A percentile compares a stretch with the other conserved stretches of the same genome.
These are phyloP conservation scores for Pelecanoides urinatrix DNA, from an alignment of 2,113 vertebrate genomes.

Conservation along the genomic window DNA sequence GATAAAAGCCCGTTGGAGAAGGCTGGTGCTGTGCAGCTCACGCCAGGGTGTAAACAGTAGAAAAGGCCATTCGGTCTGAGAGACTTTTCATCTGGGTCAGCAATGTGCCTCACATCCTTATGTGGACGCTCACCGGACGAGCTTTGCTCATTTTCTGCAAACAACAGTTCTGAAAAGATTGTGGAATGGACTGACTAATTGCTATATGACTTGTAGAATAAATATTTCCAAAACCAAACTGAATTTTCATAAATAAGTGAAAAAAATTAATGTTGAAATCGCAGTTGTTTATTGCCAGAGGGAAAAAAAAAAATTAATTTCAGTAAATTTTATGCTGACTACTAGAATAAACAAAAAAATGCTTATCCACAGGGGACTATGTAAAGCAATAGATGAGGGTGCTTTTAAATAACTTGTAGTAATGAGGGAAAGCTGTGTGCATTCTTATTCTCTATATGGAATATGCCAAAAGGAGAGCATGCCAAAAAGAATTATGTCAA, in stretches of 20 bases:
- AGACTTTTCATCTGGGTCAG: background rate
- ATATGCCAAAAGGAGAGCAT: background rate
- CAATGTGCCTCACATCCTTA: background rate
- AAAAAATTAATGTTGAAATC: background rate
- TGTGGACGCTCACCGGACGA: rapidly evolving
- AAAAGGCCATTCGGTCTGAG: background rate
- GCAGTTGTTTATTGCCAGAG: background rate
- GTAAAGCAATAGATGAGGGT: background rate
- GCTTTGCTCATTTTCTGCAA: background rate
- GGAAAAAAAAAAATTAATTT: background rate
- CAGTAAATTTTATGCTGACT: background rate
- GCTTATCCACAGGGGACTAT: background rate
- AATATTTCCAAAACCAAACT: background rate
- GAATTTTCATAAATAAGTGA: background rate
- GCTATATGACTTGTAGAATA: background rate
- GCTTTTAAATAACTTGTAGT: background rate
- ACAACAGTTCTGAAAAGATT: background rate
- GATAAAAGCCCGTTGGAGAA: background rate
- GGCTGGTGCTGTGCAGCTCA: background rate
- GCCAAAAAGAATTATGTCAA: background rate
- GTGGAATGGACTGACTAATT: background rate
- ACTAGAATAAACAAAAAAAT: background rate
- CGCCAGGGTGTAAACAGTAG: background rate
- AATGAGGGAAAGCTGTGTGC: background rate
- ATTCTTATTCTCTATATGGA: background rate